Base-by-base conservation (phyloP, 1,140 invertebrate genomes). In the Tetragnatha versicolor region DNA sequence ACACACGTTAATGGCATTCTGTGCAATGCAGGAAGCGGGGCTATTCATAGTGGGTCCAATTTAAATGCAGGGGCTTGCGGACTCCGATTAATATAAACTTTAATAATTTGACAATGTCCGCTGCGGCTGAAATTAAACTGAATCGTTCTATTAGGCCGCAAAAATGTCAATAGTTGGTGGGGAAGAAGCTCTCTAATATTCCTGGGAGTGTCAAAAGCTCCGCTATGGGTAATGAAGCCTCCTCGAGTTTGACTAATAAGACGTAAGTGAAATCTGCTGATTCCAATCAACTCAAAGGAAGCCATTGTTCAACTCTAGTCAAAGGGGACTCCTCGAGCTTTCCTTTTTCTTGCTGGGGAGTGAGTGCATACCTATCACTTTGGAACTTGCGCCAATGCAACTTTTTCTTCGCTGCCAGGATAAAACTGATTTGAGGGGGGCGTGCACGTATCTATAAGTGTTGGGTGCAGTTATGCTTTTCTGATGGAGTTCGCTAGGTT, bases 1-100 rank as follows among this genome's bases (percentile, higher is more conserved):
- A 77, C 73, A 65, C 73, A 63, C 55, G 72, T 45, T 75, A 75
- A 75, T 75, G 72, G 72, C 72, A 75, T 63, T 75, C 72, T 47
- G 58, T 45, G 58, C 63, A 75, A 75, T 75, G 35, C 35, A 61
- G 72, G 39, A 7, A 61, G 42, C 39, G 45, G 45, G 7, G 61
- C 60, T 77, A 77, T 77, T 65, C 73, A 65, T 39, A 55, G 73
- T 31, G 73, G 45, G 47, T 66, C 47, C 73, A 77, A 77, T 77
- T 77, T 77, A 77, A 77, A 65, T 63, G 58, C 73, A 35, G 61
- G 35, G 47, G 60, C 58, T 60, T 55, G 55, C 49, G 33, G n/a
- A n/a, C n/a, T 17, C 42, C 72, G 72, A 75, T 75, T 75, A 63
- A 77, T 65, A 77, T 51, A 77, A 77, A 77, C 73, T 77, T 77